Conservation (phyloP, 2,797 vertebrate genomes). For the Aythya fuligula region DNA sequence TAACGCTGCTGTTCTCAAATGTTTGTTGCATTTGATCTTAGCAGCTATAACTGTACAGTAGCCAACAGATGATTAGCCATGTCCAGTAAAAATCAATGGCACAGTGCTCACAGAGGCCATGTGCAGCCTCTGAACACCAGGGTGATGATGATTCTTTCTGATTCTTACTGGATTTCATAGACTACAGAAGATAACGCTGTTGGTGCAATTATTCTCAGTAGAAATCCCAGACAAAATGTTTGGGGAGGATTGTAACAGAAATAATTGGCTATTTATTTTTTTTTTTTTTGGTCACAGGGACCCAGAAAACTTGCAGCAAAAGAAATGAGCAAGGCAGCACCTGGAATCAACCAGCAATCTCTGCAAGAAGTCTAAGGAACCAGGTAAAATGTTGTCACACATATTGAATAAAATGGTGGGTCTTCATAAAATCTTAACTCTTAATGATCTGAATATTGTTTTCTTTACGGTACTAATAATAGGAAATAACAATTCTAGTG, state of each 20-base stretch:
- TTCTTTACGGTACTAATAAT: background rate
- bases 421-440: conserved; percentile 88
- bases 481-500: background rate
- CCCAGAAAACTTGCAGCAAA: conserved; percentile 87
- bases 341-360: conserved; percentile 84
- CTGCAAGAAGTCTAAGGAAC: conserved; percentile 85
- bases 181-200: background rate
- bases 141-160: background rate
- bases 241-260: background rate
- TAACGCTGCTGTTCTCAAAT: background rate
- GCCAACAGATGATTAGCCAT: background rate
- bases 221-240: background rate
- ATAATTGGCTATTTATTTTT: background rate
- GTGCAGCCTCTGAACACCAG: background rate
- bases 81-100: background rate
- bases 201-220: background rate
- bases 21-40: background rate
- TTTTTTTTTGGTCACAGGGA: conserved; percentile 86
- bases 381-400: conserved; percentile 86
- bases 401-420: conserved; percentile 84
- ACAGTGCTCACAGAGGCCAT: background rate
- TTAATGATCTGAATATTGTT: conserved; percentile 53
- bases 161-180: background rate
- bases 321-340: conserved; percentile 81
- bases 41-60: background rate